Percentiles rank a stretch among this genome's conserved stretches.
These are phyloP conservation scores for Noctua pronuba DNA, from an alignment of 2,888 invertebrate genomes.

Conservation along the genomic window DNA sequence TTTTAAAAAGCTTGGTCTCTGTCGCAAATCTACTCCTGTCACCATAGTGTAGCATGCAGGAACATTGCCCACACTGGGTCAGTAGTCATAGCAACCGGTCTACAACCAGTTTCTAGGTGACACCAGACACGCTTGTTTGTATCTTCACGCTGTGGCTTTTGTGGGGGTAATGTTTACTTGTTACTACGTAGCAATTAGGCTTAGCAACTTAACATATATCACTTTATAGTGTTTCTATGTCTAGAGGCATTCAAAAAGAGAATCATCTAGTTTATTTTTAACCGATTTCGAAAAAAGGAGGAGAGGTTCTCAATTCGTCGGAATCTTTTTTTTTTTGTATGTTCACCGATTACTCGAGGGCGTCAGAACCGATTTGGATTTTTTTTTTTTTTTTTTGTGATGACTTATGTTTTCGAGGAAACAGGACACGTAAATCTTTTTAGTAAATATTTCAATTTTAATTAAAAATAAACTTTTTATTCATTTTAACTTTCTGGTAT, in stretches of 20 bases:
- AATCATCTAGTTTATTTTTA: background rate
- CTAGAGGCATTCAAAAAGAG: background rate
- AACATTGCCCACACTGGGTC: constrained; percentile 46
- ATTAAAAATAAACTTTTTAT: too few relatives aligned
- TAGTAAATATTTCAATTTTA: background rate
- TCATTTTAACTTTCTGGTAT: too few relatives aligned
- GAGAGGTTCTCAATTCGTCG: too few relatives aligned
- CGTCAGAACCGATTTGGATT: too few relatives aligned
- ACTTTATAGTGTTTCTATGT: background rate
- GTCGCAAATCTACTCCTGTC: background rate
- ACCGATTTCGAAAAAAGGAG: too few relatives aligned
- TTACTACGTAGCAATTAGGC: background rate
- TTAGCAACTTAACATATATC: background rate
- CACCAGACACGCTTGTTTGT: constrained; percentile 34
- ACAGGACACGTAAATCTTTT: background rate
- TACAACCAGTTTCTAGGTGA: constrained; percentile 53
- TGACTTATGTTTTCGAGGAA: background rate
- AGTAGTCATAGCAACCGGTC: constrained; percentile 45
- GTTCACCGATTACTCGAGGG: too few relatives aligned
- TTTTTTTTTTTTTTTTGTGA: too few relatives aligned
- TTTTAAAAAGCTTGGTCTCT: constrained; percentile 8
- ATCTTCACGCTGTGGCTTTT: constrained; percentile 33
- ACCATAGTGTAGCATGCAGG: constrained; percentile 14
- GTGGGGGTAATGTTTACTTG: background rate
- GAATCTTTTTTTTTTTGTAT: too few relatives aligned